These are phyloP conservation scores for Telenomus remus DNA, from an alignment of 1,140 invertebrate genomes.

Conservation along the genomic window DNA sequence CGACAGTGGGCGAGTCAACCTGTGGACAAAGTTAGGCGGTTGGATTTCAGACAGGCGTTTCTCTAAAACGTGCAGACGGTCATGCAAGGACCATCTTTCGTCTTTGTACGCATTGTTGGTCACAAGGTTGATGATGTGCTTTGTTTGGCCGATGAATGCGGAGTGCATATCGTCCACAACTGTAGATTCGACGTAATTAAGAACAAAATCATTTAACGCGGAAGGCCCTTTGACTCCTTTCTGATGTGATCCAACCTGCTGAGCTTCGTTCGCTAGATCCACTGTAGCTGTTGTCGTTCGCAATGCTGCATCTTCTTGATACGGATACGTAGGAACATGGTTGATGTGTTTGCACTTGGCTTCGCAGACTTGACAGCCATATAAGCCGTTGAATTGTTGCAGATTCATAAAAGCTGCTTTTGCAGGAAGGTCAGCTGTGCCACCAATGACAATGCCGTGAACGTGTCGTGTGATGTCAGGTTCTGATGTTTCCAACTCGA, in stretches of 20 bases:
- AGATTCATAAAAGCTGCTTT: constrained; percentile 32
- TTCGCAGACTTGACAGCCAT: constrained; percentile 26
- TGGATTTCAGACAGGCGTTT: neutral
- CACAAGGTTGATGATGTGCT: neutral
- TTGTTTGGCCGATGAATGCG: neutral
- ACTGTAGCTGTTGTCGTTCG: neutral
- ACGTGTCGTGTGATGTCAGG: neutral
- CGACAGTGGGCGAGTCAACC: neutral
- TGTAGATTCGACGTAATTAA: neutral
- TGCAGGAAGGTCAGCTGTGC: constrained; percentile 30
- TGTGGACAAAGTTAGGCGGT: neutral
- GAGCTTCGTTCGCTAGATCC: neutral
- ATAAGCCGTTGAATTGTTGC: constrained; percentile 29
- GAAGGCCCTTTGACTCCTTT: neutral
- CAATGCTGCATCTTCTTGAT: neutral
- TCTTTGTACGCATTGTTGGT: neutral
- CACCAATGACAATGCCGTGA: constrained; percentile 19
- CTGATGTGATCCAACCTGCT: neutral
- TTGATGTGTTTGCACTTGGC: neutral
- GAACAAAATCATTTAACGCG: neutral
- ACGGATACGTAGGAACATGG: neutral
- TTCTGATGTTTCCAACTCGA: neutral
- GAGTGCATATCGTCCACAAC: neutral
- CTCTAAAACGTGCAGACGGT: too few species aligned
- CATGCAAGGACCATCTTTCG: neutral